A percentile compares a stretch with the other conserved stretches of the same genome.
Evolutionary conservation across 2,113 vertebrate species (phyloP).

Genomic region (Mesembrinibis cayennensis): DNA sequence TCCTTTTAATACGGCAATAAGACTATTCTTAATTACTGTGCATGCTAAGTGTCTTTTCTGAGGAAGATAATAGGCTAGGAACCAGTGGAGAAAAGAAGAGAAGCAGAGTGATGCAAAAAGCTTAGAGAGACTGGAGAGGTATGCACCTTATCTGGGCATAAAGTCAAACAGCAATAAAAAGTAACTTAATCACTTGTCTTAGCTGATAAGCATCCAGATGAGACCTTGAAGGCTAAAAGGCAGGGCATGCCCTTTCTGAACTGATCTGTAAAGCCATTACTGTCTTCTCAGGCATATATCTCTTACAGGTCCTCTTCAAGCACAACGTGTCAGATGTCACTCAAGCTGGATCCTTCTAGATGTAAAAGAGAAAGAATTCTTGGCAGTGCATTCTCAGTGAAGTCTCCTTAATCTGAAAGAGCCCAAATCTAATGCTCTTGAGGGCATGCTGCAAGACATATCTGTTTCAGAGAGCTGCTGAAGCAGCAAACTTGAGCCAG

Average conservation of each 20-base stretch:
- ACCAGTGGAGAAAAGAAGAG: neutral
- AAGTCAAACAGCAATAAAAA: neutral
- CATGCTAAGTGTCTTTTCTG: neutral
- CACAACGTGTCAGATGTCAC: neutral
- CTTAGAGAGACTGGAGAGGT: neutral
- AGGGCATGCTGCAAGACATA: neutral
- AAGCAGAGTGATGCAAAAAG: neutral
- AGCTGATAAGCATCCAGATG: neutral
- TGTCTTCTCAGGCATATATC: neutral
- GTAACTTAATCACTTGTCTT: neutral
- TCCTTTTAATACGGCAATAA: neutral
- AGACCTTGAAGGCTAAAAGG: neutral
- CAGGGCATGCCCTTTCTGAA: neutral
- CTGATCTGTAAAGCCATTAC: neutral
- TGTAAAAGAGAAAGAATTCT: neutral
- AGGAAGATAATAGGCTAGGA: neutral
- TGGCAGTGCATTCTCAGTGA: neutral
- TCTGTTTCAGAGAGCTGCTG: constrained; percentile 30
- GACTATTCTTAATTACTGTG: neutral
- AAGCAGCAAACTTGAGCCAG: neutral
- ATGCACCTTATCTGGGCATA: neutral
- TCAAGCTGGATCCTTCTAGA: neutral
- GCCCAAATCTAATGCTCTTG: constrained; percentile 2
- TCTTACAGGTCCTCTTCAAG: neutral
- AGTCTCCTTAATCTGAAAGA: neutral